Percentiles rank a stretch among this genome's conserved stretches.
Evolutionary conservation across 2,797 vertebrate species (phyloP).

Genomic region (Notolepis coatsorum): DNA sequence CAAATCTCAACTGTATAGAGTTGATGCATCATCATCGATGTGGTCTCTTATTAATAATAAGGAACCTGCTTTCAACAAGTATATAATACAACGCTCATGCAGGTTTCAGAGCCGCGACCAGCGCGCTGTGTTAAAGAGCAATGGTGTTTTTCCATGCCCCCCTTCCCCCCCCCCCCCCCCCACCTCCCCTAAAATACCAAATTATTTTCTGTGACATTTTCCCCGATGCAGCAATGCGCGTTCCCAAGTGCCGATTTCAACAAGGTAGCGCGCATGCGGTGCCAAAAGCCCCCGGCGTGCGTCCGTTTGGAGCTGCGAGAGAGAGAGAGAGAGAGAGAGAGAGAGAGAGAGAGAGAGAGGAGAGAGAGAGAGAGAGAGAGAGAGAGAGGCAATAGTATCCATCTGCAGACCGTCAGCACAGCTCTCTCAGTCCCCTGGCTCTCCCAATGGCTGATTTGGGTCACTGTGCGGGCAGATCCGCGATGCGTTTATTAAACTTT

Average conservation of each 20-base stretch:
- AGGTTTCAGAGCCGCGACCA: background rate
- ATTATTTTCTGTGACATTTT: constrained; percentile 74
- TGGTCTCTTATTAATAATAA: background rate
- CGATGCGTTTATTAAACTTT: no score
- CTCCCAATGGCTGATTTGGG: no score
- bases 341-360: no score
- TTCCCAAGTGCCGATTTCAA: constrained; percentile 74
- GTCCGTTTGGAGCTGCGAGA: constrained; percentile 66
- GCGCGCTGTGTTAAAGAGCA: constrained; percentile 2
- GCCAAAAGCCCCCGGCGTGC: constrained; percentile 34
- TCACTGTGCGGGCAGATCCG: no score
- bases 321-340: no score
- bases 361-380: no score
- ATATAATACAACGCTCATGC: no score
- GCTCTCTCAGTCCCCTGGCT: no score
- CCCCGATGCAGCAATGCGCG: constrained; percentile 84
- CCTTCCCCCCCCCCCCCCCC: constrained; percentile 36
- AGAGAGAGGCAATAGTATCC: no score
- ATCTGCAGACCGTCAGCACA: no score
- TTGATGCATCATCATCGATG: background rate
- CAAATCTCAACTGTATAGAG: constrained; percentile 14
- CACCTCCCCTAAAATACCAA: constrained; percentile 69
- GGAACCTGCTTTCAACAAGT: constrained; percentile 12
- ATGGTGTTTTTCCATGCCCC: constrained; percentile 28
- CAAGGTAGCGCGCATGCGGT: constrained; percentile 50